A percentile compares a stretch with the other conserved stretches of the same genome.
These are phyloP conservation scores for Cathartes aura DNA, from an alignment of 2,113 vertebrate species.

Conservation along the genomic window DNA sequence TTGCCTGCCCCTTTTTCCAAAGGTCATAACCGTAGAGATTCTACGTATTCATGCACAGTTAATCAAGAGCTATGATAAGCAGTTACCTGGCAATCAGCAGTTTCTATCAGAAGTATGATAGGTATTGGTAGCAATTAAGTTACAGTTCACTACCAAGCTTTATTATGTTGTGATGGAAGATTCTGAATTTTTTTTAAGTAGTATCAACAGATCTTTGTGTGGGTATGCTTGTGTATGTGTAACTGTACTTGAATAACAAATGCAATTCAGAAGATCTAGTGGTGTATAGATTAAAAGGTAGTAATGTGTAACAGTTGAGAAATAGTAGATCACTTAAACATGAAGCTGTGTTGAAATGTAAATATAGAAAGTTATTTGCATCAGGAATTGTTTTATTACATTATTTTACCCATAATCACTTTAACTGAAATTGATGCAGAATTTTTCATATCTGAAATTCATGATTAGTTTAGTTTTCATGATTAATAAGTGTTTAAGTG, in stretches of 20 bases:
- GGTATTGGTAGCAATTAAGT: neutral
- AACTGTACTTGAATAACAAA: neutral
- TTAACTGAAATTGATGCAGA: neutral
- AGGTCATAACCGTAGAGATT: neutral
- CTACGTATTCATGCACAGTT: fast-evolving
- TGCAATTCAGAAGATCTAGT: neutral
- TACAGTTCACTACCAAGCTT: neutral
- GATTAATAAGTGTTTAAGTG: neutral
- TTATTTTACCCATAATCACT: neutral
- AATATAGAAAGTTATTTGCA: neutral
- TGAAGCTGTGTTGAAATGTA: neutral
- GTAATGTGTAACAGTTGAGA: neutral
- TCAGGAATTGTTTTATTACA: neutral
- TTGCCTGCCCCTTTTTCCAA: neutral
- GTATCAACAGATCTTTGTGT: neutral
- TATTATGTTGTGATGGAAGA: neutral
- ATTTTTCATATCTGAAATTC: neutral
- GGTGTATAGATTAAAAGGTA: neutral
- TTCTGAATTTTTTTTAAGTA: neutral
- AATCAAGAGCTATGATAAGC: neutral
- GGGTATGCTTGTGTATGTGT: neutral
- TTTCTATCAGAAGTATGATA: neutral
- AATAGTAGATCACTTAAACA: neutral
- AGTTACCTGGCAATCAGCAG: neutral
- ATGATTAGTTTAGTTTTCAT: neutral